Conservation (phyloP, 2,113 vertebrate genomes). For the Ceyx cyanopectus region DNA sequence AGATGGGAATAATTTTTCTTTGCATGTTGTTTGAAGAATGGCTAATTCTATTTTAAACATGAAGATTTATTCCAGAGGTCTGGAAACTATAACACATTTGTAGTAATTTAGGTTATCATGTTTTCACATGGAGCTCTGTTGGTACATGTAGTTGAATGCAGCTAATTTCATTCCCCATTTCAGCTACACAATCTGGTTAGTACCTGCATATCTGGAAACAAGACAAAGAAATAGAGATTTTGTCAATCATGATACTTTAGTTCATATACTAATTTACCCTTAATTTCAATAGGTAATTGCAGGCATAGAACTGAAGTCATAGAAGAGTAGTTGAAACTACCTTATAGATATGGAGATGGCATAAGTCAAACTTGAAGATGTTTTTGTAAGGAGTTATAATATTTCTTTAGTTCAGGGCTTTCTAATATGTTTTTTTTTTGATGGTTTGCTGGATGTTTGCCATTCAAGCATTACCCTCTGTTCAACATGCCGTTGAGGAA, state of each 20-base stretch:
- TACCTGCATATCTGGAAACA: not conserved
- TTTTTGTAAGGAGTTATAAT: not conserved
- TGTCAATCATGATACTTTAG: not conserved
- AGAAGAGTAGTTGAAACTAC: not conserved
- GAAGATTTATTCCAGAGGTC: not conserved
- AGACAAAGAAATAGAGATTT: not conserved
- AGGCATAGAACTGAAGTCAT: not conserved
- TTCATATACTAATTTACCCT: not conserved
- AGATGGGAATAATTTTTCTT: not conserved
- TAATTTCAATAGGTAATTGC: not conserved
- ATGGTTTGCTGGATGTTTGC: not conserved
- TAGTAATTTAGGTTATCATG: not conserved
- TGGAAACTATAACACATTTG: not conserved
- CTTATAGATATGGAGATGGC: not conserved
- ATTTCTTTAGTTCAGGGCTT: not conserved
- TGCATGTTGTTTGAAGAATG: not conserved
- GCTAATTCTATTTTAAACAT: constrained; percentile 34
- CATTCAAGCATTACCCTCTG: not conserved
- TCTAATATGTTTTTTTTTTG: not conserved
- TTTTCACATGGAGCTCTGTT: not conserved
- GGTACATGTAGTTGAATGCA: not conserved
- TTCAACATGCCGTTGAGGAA: not conserved
- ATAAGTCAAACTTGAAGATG: not conserved
- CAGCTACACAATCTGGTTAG: not conserved
- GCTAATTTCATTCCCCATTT: not conserved